Evolutionary conservation across 2,797 vertebrate genomes (phyloP).

Genomic region (Epinephelus coioides): DNA sequence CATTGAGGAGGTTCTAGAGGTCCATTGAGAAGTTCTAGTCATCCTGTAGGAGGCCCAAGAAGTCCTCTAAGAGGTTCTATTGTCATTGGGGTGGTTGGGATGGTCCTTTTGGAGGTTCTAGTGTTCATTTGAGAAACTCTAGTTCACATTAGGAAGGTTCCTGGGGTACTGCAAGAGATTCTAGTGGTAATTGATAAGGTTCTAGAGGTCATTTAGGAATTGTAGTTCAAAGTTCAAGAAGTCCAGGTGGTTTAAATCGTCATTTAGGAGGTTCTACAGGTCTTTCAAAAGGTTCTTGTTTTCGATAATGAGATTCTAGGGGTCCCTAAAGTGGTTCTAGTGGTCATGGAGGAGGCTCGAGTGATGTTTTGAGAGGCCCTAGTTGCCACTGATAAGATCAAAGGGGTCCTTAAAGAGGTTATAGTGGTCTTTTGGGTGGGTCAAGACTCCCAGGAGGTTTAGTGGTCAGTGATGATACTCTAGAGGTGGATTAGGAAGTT

Average conservation of each 20-base stretch:
- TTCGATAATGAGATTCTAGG: background rate
- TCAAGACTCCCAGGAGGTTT: background rate
- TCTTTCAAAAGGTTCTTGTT: background rate
- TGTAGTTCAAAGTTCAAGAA: no score
- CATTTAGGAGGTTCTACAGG: background rate
- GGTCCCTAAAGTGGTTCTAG: background rate
- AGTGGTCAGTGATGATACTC: background rate
- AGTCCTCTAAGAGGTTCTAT: no score
- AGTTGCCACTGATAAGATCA: background rate
- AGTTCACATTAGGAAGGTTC: background rate
- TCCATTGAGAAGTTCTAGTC: no score
- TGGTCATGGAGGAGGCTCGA: accelerated
- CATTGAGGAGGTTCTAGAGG: no score
- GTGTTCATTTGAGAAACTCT: background rate
- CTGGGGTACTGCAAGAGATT: background rate
- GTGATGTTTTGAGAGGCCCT: background rate
- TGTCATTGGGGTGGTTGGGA: no score
- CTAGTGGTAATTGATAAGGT: no score
- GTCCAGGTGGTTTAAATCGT: background rate
- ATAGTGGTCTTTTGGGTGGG: background rate
- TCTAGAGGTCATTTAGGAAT: no score
- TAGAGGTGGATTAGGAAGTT: accelerated
- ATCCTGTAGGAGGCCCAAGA: no score
- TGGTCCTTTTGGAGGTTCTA: no score
- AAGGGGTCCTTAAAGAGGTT: background rate